Evolutionary conservation across 2,113 vertebrate genomes (phyloP), one percentile per base, ranked within the genome.

Genomic region (Opisthocomus hoazin): DNA sequence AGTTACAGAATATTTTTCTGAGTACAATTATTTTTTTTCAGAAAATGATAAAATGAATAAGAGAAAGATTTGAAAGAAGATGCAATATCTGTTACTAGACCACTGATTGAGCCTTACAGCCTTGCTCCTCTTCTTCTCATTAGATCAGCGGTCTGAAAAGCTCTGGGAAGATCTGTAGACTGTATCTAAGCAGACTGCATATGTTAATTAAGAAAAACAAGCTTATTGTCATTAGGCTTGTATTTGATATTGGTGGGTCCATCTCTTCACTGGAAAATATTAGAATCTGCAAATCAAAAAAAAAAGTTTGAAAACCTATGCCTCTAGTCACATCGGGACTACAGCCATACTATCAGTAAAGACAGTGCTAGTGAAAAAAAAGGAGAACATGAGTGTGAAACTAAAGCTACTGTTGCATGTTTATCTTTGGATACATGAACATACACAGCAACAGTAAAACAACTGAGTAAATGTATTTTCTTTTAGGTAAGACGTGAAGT

Each of bases 161-260:
- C 26, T 86, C 63, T 88, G 37, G n/a, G 63, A 96, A 74, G 41
- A 58, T 77, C 63, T 83, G 53, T 69, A 80, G 58, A 71, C 36
- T 85, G 64, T 74, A 94, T 91, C 39, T 95, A 95, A 91, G 56
- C 61, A 85, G 36, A 88, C 48, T 74, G 80, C 30, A 77, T 29
- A 80, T 80, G 10, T 77, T 75, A 95, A 83, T 73, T 92, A 94
- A 84, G 58, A 78, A 93, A 94, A 93, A 68, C 32, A 86, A 94
- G 39, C 76, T 89, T 90, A 81, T 89, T 84, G 63, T 77, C 83
- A 89, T 48, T 84, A 84, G 54, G 85, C n/a, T 89, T 89, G 60
- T 71, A 43, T 90, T 80, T 90, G 69, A 84, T 89, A 97, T 23
- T 74, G 46, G 14, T 75, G 22, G 14, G 41, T 92, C 69, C 43